A percentile compares a stretch with the other conserved stretches of the same genome.
Conservation (phyloP, 2,113 vertebrate genomes). For the Xenotilapia caudafasciata region DNA sequence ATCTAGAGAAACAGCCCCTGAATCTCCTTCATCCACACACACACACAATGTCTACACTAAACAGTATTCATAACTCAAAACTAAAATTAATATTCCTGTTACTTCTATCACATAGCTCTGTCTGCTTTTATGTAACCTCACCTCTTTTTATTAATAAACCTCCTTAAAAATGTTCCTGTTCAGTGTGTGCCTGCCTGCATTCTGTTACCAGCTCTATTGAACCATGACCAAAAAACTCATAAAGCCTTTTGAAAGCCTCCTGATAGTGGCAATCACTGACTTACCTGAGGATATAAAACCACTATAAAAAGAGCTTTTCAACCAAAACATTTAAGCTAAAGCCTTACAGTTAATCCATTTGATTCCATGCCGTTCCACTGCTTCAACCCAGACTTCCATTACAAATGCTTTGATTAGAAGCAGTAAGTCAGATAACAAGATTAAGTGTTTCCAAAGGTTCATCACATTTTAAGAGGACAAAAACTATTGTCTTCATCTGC, state of each 20-base stretch:
- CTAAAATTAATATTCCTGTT: neutral
- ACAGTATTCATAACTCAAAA: neutral
- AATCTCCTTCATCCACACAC: neutral
- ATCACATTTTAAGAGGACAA: constrained; percentile 38
- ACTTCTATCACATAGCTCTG: neutral
- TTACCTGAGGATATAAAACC: neutral
- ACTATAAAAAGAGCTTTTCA: neutral
- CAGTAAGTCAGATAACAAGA: constrained; percentile 14
- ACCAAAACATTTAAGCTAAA: neutral
- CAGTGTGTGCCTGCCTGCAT: neutral
- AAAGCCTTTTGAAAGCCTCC: neutral
- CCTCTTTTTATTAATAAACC: neutral
- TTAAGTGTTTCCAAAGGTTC: constrained; percentile 23
- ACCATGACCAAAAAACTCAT: neutral
- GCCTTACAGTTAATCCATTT: neutral
- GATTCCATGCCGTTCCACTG: neutral
- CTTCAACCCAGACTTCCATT: neutral
- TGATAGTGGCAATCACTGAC: neutral
- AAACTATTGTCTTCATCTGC: constrained; percentile 39
- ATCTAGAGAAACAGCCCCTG: neutral
- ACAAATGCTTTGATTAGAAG: constrained; percentile 3
- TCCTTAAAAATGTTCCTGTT: neutral
- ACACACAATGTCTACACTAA: neutral
- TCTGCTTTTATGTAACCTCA: neutral
- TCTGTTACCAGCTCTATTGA: neutral